Base-by-base conservation (phyloP, 2,113 vertebrate genomes). In the Leptocoma aspasia region DNA sequence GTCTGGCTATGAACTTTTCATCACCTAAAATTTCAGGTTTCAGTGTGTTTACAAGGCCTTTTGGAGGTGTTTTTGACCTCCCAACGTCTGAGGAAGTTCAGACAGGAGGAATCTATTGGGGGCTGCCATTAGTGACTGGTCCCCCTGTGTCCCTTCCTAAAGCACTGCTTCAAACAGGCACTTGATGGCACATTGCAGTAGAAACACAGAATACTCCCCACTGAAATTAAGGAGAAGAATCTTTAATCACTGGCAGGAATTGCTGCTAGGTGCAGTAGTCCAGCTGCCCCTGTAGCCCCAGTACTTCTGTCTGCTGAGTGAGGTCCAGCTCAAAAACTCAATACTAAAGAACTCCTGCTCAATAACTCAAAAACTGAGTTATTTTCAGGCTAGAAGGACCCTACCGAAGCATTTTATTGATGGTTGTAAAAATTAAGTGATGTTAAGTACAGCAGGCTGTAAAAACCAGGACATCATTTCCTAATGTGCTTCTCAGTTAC, bases 401-500 rank as follows among this genome's bases (percentile, higher is more conserved):
- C 63, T 70, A 73, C 26, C 0, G 0, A 57, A 80, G 47, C 75
- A 59, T 90, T 95, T 90, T 77, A 82, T 65, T 94, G 42, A 21
- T 73, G 54, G 54, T 31, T 91, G 71, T 92, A 85, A 94, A 95
- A 92, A 69, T 90, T 87, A 95, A 95, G 63, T 59, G 92, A 91
- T 65, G 70, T 79, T 79, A 91, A 95, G 50, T 91, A 85, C 50
- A 95, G 54, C 45, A 54, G 41, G 63, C 54, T 54, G 39, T 94
- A 91, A 95, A 94, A 91, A 59, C 63, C 35, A 53, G 42, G 59
- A 60, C 22, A 3, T 70, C 63, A 80, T 86, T 95, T 95, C 78
- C 75, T 91, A 73, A 77, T 65, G 15, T 4, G 49, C 41, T 65
- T 85, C 78, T 87, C 45, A 61, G 6, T 69, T 95, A 65, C 30